Base-by-base conservation (phyloP, 64 coral and sea anemone species). In the Montipora sp. region DNA sequence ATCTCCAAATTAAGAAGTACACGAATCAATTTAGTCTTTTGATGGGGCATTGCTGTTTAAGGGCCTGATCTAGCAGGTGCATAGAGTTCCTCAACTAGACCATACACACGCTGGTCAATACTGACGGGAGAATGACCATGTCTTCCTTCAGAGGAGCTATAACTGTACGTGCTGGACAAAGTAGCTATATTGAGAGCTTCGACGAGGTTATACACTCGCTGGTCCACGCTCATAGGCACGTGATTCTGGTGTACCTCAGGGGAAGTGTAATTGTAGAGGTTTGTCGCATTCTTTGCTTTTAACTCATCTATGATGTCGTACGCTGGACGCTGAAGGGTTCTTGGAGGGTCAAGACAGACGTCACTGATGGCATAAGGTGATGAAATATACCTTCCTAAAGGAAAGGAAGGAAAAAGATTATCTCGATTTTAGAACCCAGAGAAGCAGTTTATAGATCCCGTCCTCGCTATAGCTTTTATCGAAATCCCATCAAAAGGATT, bases 181-280 rank as follows among this genome's bases (percentile, higher is more conserved):
- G 19, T 80, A 8, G 4, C 5, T 48, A 59, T 68, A 84, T 67
- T 18, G 1, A 84, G 36, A 45, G 1, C 46, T 47, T 85, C 82
- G 18, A 85, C 10, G 7, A 85, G 15, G 45, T 85, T 85, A 8
- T 85, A 85, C 19, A 69, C 82, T 0, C 63, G 82, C 16, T 85
- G 61, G 0, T 85, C 65, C 5, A 83, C 4, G 36, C 80, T 63
- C 1, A 60, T 27, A 57, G 78, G 78, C 9, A 16, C 8, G 16
- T 58, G 50, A 58, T 27, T 1, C 6, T 80, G 78, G 16, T 80
- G 46, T 80, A 3, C 18, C 18, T 51, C 51, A 1, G 78, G 11
- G 7, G 78, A 12, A 3, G 3, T 4, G 58, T 58, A 58, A 21
- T 80, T 58, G 51, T 58, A 22, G 78, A 48, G 50, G 48, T n/a